Evolutionary conservation across 1,140 invertebrate genomes (phyloP), one percentile per base, ranked within the genome.

Genomic region (Heliothis subflexa): DNA sequence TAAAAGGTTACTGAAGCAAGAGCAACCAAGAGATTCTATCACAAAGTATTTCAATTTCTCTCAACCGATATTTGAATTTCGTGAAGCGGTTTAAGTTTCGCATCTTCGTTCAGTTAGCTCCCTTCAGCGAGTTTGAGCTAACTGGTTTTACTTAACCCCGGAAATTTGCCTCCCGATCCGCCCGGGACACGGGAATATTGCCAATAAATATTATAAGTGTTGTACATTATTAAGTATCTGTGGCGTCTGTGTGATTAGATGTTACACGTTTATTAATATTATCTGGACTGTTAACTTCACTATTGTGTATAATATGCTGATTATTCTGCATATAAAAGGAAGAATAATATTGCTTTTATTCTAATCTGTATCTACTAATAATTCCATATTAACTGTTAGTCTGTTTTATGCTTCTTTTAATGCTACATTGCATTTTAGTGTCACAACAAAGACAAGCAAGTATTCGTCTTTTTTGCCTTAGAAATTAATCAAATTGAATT

Each of bases 151-250:
- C 33, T 45, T 45, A 16, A 62, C 25, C 28, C 61, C 61, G 61
- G 61, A 62, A 40, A 62, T 62, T 62, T 62, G 61, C 33, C 14
- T 40, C 5, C 28, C 33, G 28, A 62, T 62, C 25, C 61, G 50
- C 33, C 9, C 28, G 55, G 55, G 55, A 59, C 11, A 11, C 3
- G n/a, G 14, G 18, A 45, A 62, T 62, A 62, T 62, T 62, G 33
- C 61, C 61, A 10, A 62, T 62, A 28, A 62, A 62, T 62, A 62
- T 62, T 62, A 16, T 33, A 62, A 33, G 25, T 45, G 28, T 62
- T 45, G 9, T 45, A 13, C 28, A 62, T 62, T 40, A 25, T 62
- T 62, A 16, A 62, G n/a, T 4, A 45, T 4, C 16, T 16, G 28
- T 40, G n/a, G 25, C 14, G 40, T 25, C 28, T 12, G n/a, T 45